Evolutionary conservation across 2,797 vertebrate species (phyloP).

Genomic region (Prunella strophiata): DNA sequence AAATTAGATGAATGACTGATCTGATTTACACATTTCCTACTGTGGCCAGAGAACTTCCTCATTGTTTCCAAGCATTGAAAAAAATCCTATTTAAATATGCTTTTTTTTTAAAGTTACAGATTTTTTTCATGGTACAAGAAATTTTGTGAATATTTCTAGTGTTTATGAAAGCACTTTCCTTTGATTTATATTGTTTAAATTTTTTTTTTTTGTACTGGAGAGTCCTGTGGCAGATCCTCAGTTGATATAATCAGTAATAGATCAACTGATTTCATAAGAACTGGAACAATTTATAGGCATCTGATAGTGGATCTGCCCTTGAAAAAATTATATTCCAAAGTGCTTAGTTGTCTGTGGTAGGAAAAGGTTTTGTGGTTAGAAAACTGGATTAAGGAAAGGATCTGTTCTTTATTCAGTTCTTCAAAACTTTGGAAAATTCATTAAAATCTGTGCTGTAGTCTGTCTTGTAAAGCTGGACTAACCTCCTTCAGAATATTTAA

Average conservation of each 20-base stretch:
- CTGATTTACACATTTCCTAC: not conserved
- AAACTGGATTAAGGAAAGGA: not conserved
- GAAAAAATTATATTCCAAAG: not conserved
- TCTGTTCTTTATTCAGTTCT: not conserved
- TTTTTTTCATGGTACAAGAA: not conserved
- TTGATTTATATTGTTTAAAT: not conserved
- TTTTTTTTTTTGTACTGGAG: not conserved
- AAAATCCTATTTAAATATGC: not conserved
- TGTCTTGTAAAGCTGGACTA: not conserved
- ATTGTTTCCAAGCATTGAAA: not conserved
- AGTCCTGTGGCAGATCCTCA: not conserved
- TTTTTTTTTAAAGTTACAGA: not conserved
- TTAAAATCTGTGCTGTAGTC: not conserved
- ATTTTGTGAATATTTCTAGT: not conserved
- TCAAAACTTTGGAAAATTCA: not conserved
- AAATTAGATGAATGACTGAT: not conserved
- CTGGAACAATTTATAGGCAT: not conserved
- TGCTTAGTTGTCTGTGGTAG: not conserved
- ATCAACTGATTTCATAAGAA: not conserved
- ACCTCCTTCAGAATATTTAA: not conserved
- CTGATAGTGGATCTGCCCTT: not conserved
- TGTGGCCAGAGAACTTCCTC: not conserved
- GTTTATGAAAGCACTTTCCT: not conserved
- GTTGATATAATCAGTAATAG: not conserved
- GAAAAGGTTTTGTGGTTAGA: slow-evolving; percentile 3